phyloP scores from a whole-genome alignment of 1,140 invertebrate species.

The Microplitis demolitor region DNA sequence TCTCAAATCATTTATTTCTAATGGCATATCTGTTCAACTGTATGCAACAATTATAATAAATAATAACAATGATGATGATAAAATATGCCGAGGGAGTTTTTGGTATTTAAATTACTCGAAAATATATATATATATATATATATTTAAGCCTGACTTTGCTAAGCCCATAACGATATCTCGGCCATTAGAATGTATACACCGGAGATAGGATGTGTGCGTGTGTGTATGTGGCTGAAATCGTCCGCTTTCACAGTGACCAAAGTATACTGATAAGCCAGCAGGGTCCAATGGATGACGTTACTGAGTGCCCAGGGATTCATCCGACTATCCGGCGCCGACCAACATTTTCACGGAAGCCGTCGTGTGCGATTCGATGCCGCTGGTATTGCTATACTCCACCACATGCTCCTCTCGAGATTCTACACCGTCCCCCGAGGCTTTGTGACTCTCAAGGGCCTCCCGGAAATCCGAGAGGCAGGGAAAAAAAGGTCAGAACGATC shows the following conservation, averaged over 20 bases:
- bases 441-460: conserved; percentile 9
- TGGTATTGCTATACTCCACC: neutral
- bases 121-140: no score
- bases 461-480: conserved; percentile 14
- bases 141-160: no score
- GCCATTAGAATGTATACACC: neutral
- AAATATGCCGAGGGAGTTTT: no score
- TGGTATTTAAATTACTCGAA: no score
- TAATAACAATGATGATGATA: no score
- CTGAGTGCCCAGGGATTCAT: conserved; percentile 10
- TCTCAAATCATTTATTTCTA: no score
- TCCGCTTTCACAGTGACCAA: neutral
- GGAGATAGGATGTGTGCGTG: neutral
- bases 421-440: conserved; percentile 9
- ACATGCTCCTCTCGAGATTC: conserved; percentile 19
- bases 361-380: neutral
- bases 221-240: neutral
- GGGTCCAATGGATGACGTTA: conserved; percentile 4
- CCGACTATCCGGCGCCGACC: conserved; percentile 8
- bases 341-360: conserved; percentile 29
- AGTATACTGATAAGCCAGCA: conserved; percentile 6
- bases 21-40: no score
- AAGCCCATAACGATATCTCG: no score
- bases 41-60: no score
- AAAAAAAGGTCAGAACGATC: neutral